Conservation (phyloP, 2,888 invertebrate species). For the Melinaea menophilus region DNA sequence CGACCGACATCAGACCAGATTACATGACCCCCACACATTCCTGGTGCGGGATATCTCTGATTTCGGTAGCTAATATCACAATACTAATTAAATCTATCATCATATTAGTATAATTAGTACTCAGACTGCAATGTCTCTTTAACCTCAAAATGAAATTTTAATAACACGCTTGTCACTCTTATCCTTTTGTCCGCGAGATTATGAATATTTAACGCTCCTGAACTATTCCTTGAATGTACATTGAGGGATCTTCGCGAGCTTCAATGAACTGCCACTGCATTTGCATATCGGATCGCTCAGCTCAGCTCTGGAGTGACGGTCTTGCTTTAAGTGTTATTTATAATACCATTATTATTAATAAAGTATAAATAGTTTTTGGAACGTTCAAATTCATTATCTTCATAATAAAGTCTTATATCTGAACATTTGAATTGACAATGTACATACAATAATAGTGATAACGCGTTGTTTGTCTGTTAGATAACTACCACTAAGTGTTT, state of each 20-base stretch:
- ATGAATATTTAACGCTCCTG: conserved; percentile 47
- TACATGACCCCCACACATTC: conserved; percentile 56
- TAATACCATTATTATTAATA: too few species aligned
- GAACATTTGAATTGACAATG: background rate
- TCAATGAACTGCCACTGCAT: conserved; percentile 35
- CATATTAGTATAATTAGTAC: conserved; percentile 28
- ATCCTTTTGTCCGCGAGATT: conserved; percentile 36
- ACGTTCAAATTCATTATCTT: background rate
- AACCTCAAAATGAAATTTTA: conserved; percentile 54
- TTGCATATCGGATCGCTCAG: conserved; percentile 32
- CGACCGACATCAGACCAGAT: conserved; percentile 54
- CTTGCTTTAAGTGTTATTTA: background rate
- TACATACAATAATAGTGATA: conserved; percentile 21
- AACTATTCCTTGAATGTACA: conserved; percentile 42
- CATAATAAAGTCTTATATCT: conserved; percentile 3
- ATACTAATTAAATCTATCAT: conserved; percentile 31
- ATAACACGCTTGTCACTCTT: conserved; percentile 53
- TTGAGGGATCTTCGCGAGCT: conserved; percentile 32
- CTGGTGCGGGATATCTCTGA: conserved; percentile 38
- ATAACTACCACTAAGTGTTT: conserved; percentile 31
- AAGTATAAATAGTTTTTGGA: too few species aligned
- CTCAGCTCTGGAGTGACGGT: background rate
- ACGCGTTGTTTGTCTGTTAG: conserved; percentile 29
- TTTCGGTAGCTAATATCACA: conserved; percentile 13
- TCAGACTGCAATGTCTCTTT: conserved; percentile 34